Evolutionary conservation across 2,888 invertebrate species (phyloP).

Genomic region (Amphipyra tragopoginis): DNA sequence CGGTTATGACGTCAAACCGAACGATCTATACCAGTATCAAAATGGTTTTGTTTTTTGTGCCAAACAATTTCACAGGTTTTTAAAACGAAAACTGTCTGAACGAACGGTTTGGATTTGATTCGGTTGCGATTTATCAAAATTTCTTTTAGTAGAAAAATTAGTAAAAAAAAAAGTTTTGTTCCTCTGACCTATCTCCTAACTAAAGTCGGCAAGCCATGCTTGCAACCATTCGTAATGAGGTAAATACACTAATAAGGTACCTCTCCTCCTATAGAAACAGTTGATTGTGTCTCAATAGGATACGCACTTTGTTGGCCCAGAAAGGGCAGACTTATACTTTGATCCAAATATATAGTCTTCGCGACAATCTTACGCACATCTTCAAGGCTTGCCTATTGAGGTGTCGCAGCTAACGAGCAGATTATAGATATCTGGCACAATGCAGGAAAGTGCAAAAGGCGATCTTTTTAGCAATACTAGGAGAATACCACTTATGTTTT

Average conservation of each 20-base stretch:
- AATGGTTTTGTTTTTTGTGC: too few relatives aligned
- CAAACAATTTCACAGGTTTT: too few relatives aligned
- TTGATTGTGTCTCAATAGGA: slow-evolving; percentile 17
- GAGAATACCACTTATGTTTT: too few relatives aligned
- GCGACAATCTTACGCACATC: slow-evolving; percentile 51
- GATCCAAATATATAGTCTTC: slow-evolving; percentile 33
- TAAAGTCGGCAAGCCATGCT: background rate
- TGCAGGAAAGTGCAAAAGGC: slow-evolving; percentile 39
- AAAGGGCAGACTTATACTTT: slow-evolving; percentile 34
- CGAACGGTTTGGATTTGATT: too few relatives aligned
- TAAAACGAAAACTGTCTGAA: too few relatives aligned
- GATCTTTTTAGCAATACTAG: background rate
- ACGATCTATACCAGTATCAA: too few relatives aligned
- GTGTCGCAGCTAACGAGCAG: slow-evolving; percentile 80
- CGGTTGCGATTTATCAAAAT: too few relatives aligned
- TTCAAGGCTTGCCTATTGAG: slow-evolving; percentile 68
- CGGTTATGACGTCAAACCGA: too few relatives aligned
- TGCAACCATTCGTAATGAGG: slow-evolving; percentile 26
- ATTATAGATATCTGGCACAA: slow-evolving; percentile 72
- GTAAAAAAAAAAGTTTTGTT: too few relatives aligned
- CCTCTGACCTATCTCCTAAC: background rate
- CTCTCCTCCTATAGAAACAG: slow-evolving; percentile 7
- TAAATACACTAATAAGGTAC: slow-evolving; percentile 15
- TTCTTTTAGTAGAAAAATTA: too few relatives aligned
- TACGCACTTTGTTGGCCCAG: slow-evolving; percentile 43